Percentiles rank a stretch among this genome's conserved stretches.
Conservation (phyloP, 2,888 invertebrate species). For the Onthophagus sagittarius region DNA sequence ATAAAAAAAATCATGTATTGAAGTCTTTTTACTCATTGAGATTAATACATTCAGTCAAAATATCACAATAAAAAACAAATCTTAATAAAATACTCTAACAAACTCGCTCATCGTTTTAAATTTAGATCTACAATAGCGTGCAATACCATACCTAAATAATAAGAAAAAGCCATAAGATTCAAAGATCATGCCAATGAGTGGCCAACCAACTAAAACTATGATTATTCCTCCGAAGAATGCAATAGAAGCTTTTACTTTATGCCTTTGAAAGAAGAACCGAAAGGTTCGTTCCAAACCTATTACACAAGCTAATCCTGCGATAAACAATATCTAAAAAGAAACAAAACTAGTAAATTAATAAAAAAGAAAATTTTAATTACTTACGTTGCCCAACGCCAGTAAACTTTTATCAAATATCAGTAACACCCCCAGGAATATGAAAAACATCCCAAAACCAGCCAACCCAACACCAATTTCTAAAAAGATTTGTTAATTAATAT, state of each 20-base stretch:
- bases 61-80: background rate
- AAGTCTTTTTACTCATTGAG: background rate
- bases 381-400: slow-evolving; percentile 98
- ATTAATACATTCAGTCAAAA: background rate
- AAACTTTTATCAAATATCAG: slow-evolving; percentile 95
- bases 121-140: slow-evolving; percentile 9
- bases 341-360: slow-evolving; percentile 20
- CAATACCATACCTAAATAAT: slow-evolving; percentile 64
- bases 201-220: slow-evolving; percentile 92
- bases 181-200: slow-evolving; percentile 91
- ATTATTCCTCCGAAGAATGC: slow-evolving; percentile 92
- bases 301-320: slow-evolving; percentile 90
- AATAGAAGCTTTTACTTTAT: slow-evolving; percentile 86
- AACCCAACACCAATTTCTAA: slow-evolving; percentile 96
- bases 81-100: background rate
- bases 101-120: background rate
- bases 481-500: slow-evolving; percentile 43
- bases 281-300: slow-evolving; percentile 94
- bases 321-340: slow-evolving; percentile 84
- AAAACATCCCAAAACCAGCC: slow-evolving; percentile 92
- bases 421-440: slow-evolving; percentile 89
- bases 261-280: slow-evolving; percentile 95
- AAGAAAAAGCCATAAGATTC: slow-evolving; percentile 95
- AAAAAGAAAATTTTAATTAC: slow-evolving; percentile 43
- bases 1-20: background rate